These are phyloP conservation scores for Pluvianellus socialis DNA, from an alignment of 2,113 vertebrate species.

Conservation along the genomic window DNA sequence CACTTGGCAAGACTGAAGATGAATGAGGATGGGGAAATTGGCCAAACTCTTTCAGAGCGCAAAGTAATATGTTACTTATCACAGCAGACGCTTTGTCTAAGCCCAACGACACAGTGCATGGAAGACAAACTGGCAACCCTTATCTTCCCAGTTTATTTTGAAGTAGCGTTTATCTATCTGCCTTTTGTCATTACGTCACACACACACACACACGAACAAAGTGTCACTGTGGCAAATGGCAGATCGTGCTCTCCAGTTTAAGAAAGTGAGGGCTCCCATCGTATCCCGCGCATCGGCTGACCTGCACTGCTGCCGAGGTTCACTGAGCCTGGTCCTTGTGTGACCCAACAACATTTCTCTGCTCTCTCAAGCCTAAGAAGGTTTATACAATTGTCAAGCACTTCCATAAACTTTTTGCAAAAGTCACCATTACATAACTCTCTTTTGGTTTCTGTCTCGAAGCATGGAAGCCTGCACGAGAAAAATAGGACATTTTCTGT, in stretches of 20 bases:
- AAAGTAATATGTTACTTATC: conserved; percentile 30
- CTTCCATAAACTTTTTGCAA: background rate
- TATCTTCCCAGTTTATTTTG: conserved; percentile 13
- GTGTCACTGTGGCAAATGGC: background rate
- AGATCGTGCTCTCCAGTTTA: background rate
- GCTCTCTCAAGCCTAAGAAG: background rate
- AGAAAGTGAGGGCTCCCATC: background rate
- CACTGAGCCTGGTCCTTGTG: background rate
- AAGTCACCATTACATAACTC: background rate
- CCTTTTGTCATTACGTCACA: background rate
- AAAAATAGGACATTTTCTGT: background rate
- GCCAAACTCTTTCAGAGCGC: conserved; percentile 32
- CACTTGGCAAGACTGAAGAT: conserved; percentile 44
- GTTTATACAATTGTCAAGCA: background rate
- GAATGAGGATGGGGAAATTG: conserved; percentile 46
- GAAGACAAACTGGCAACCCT: conserved; percentile 39
- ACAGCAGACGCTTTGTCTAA: conserved; percentile 45
- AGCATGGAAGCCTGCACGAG: rapidly evolving
- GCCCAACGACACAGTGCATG: background rate
- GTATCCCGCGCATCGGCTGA: background rate
- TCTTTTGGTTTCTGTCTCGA: background rate
- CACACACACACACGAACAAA: background rate
- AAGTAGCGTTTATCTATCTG: background rate
- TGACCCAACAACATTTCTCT: background rate
- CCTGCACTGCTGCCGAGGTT: background rate